phyloP scores from a whole-genome alignment of 1,140 invertebrate genomes.

The Drosophila ogumai region DNA sequence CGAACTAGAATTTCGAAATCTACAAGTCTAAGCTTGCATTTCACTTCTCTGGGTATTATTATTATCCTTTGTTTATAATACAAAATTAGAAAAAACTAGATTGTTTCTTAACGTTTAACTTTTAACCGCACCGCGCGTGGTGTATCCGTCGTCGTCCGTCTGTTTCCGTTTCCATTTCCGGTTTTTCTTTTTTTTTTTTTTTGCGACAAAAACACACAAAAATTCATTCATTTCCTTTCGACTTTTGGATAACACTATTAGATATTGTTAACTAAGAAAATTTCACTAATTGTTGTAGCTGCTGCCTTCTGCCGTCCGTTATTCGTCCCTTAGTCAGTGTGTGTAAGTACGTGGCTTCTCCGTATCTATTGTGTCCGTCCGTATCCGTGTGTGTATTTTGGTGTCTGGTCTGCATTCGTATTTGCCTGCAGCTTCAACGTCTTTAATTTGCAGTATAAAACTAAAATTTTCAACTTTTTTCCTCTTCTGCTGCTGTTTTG shows the following conservation, averaged over 20 bases:
- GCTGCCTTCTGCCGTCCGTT: conserved; percentile 32
- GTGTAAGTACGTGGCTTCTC: conserved; percentile 37
- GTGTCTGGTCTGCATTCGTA: conserved; percentile 66
- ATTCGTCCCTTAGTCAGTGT: conserved; percentile 28
- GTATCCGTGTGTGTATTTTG: conserved; percentile 27
- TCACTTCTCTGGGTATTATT: conserved; percentile 32
- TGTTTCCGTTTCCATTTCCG: conserved; percentile 19
- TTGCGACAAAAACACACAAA: conserved; percentile 41
- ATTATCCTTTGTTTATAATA: conserved; percentile 41
- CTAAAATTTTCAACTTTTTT: conserved; percentile 70
- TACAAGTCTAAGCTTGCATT: conserved; percentile 16
- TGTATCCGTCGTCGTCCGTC: conserved; percentile 11
- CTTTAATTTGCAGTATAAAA: conserved; percentile 82
- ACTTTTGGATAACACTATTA: conserved; percentile 41
- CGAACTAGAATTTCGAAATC: conserved; percentile 49
- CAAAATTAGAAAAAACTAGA: conserved; percentile 49
- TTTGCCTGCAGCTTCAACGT: conserved; percentile 77
- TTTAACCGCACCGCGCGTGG: conserved; percentile 17
- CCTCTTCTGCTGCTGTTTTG: conserved; percentile 59
- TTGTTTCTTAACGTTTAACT: conserved; percentile 39
- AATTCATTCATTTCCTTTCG: conserved; percentile 48
- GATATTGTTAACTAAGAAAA: conserved; percentile 77
- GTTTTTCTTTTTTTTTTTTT: not conserved
- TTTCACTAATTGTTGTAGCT: conserved; percentile 71
- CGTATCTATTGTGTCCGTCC: conserved; percentile 16